Percentiles rank a stretch among this genome's conserved stretches.
phyloP scores from a whole-genome alignment of 2,888 invertebrate species.

The Calameuta pallipes region DNA sequence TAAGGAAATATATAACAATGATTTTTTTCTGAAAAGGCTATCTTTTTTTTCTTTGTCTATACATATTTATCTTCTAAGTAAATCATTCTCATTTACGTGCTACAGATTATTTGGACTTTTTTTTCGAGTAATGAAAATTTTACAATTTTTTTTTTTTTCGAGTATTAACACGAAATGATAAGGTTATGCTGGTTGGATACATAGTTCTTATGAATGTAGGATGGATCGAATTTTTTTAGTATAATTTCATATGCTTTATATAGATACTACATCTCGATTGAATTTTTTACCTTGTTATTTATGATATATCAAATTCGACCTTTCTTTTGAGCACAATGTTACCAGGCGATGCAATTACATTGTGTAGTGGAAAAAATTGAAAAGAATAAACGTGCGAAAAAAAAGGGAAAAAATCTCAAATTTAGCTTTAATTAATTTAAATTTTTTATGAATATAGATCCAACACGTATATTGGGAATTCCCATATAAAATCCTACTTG shows the following conservation, averaged over 20 bases:
- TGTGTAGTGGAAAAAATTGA: not conserved
- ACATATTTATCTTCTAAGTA: slow-evolving; percentile 6
- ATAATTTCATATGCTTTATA: not conserved
- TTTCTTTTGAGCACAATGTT: not conserved
- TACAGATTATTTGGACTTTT: not conserved
- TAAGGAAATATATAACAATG: not conserved
- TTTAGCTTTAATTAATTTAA: not conserved
- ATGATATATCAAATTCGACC: not conserved
- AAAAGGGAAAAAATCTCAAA: not conserved
- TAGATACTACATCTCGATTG: not conserved
- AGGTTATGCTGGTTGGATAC: no score
- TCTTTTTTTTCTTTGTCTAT: slow-evolving; percentile 24
- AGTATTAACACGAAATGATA: not conserved
- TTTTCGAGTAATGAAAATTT: not conserved
- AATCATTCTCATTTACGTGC: not conserved
- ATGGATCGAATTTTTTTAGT: not conserved
- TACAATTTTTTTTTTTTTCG: not conserved
- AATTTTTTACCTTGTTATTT: not conserved
- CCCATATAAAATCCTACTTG: not conserved
- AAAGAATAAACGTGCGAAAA: no score
- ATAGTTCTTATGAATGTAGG: no score
- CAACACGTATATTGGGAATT: not conserved
- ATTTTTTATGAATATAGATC: not conserved
- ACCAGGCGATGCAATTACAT: not conserved
- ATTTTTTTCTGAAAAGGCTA: slow-evolving; percentile 9